These are phyloP conservation scores for Archips xylosteana DNA, from an alignment of 2,888 invertebrate genomes.

Conservation along the genomic window DNA sequence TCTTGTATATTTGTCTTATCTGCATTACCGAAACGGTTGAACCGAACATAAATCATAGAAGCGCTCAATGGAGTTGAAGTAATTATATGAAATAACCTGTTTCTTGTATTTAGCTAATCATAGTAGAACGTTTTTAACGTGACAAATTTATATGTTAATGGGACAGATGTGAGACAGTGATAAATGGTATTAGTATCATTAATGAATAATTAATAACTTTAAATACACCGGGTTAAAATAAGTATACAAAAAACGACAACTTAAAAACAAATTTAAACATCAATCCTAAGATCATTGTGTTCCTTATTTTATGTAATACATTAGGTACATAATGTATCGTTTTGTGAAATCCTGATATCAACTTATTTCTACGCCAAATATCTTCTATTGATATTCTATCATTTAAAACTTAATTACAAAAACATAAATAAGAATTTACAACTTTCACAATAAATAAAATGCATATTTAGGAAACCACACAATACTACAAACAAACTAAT, in stretches of 20 bases:
- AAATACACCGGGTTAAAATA: slow-evolving; percentile 14
- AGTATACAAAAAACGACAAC: slow-evolving; percentile 13
- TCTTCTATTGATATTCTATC: slow-evolving; percentile 33
- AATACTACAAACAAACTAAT: slow-evolving; percentile 39
- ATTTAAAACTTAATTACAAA: slow-evolving; percentile 48
- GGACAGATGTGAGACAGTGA: not conserved
- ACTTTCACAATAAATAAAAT: slow-evolving; percentile 64
- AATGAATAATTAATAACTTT: not conserved
- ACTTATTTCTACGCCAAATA: slow-evolving; percentile 10
- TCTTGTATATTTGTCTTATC: no score
- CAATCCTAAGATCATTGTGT: not conserved
- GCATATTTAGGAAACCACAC: slow-evolving; percentile 61
- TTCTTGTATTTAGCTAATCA: no score
- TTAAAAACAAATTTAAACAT: not conserved
- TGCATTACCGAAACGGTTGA: no score
- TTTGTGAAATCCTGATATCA: slow-evolving; percentile 25
- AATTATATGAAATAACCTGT: no score
- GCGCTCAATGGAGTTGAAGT: no score
- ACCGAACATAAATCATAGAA: no score
- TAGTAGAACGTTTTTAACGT: not conserved
- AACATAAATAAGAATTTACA: slow-evolving; percentile 52
- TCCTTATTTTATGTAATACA: slow-evolving; percentile 40
- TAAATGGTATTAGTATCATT: not conserved
- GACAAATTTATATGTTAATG: not conserved
- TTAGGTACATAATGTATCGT: slow-evolving; percentile 35